Evolutionary conservation across 2,888 invertebrate species (phyloP), one percentile per base, ranked within the genome.

Genomic region (Chrysopilus asiliformis): DNA sequence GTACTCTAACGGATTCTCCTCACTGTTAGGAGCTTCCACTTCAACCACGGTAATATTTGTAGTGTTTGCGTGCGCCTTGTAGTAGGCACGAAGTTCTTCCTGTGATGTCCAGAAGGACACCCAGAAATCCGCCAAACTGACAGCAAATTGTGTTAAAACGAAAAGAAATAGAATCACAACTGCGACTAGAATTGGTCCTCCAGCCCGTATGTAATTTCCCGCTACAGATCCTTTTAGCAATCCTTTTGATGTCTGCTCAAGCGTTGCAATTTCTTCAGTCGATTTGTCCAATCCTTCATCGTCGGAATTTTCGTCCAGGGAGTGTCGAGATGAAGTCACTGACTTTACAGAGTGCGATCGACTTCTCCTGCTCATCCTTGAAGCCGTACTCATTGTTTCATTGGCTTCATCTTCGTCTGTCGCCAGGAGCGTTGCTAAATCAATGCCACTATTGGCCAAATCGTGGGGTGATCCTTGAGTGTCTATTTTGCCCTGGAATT

Each of bases 121-220:
- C 68, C 75, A 83, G 50, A 70, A 79, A 54, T 84, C 84, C 0
- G 72, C 72, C 2, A 67, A 58, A 40, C 75, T 79, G 2, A 71
- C 76, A n/a, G 69, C 53, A 0, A 59, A 51, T 46, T 79, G 76
- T 1, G 78, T 68, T 10, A 71, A 10, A 2, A 76, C 7, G 45
- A 71, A 73, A 6, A 68, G 48, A 3, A 26, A 25, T 1, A 66
- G 40, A 2, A 68, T 43, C 30, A 74, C 49, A 0, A 65, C 45
- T 3, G 62, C 42, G 3, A 70, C 56, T 4, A 63, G 47, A 24
- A 59, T 61, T 24, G 60, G 56, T 2, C 70, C 68, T 7, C 74
- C 74, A 2, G 69, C 62, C 45, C 51, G 57, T 18, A 73, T 65
- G 48, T 75, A 76, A 18, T 53, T 56, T 2, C 56, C 27, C n/a